These are phyloP conservation scores for Diadumene lineata DNA, from an alignment of 92 coral and sea anemone species.

Conservation along the genomic window DNA sequence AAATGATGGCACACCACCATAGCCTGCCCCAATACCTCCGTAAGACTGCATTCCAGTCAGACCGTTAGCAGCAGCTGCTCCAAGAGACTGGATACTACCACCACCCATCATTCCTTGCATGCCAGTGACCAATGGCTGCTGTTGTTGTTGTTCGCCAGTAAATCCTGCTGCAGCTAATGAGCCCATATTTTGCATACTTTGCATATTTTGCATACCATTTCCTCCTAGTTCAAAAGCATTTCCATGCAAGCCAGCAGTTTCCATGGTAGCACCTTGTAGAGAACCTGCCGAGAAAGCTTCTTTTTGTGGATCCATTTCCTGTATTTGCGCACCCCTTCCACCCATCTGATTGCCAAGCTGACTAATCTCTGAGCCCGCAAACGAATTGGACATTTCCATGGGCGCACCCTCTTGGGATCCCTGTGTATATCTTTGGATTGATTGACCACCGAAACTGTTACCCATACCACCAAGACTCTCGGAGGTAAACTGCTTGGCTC, in stretches of 20 bases:
- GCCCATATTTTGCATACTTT: conserved; percentile 20
- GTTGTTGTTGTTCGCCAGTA: conserved; percentile 21
- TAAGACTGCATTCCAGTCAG: conserved; percentile 19
- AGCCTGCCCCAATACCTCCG: conserved; percentile 27
- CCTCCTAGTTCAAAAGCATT: conserved; percentile 15
- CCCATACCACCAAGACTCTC: conserved; percentile 44
- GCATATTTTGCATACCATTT: conserved; percentile 10
- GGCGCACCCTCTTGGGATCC: conserved; percentile 19
- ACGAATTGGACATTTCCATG: conserved; percentile 29
- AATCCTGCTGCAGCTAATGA: conserved; percentile 27
- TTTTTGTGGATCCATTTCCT: conserved; percentile 7
- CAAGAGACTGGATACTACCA: conserved; percentile 10
- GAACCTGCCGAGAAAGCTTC: conserved; percentile 9
- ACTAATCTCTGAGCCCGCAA: conserved; percentile 13
- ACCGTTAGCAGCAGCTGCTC: conserved; percentile 15
- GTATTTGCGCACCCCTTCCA: conserved; percentile 5
- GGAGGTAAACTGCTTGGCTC: conserved; percentile 33
- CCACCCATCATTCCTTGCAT: conserved; percentile 46
- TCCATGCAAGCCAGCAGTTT: conserved; percentile 4
- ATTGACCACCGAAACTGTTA: conserved; percentile 4
- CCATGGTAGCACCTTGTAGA: conserved; percentile 26
- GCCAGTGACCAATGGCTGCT: conserved; percentile 38
- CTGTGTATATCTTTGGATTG: conserved; percentile 12
- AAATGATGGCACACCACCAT: conserved; percentile 38
- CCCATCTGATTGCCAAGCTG: background rate